A percentile compares a stretch with the other conserved stretches of the same genome.
These are phyloP conservation scores for Galendromus occidentalis DNA, from an alignment of 1,140 invertebrate species.

Conservation along the genomic window DNA sequence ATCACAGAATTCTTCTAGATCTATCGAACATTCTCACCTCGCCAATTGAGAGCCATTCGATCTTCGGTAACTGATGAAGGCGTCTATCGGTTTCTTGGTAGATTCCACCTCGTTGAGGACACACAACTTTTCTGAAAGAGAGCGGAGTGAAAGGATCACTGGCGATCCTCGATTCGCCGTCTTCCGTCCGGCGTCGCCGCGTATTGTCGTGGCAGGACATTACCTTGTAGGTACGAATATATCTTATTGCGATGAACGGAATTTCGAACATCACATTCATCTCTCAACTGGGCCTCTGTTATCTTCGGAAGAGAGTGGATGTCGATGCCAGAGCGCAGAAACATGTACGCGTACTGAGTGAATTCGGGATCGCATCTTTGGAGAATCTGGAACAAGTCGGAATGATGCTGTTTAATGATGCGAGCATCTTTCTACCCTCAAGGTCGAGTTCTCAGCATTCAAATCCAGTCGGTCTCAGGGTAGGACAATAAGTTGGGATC, in stretches of 20 bases:
- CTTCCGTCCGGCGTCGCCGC: no score
- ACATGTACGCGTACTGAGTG: slow-evolving; percentile 86
- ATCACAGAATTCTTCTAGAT: background rate
- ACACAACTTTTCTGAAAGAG: background rate
- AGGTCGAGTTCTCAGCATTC: no score
- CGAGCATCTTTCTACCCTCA: no score
- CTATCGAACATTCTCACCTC: slow-evolving; percentile 32
- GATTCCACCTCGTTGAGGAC: slow-evolving; percentile 35
- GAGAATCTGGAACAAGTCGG: slow-evolving; percentile 47
- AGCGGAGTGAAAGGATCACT: background rate
- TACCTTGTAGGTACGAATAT: slow-evolving; percentile 26
- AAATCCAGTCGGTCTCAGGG: no score
- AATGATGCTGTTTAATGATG: no score
- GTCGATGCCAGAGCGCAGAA: slow-evolving; percentile 85
- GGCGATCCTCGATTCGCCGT: no score
- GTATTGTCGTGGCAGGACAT: no score
- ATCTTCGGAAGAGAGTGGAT: slow-evolving; percentile 46
- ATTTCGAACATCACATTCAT: slow-evolving; percentile 76
- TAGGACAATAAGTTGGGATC: no score
- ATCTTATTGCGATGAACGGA: slow-evolving; percentile 82
- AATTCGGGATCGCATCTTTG: slow-evolving; percentile 69
- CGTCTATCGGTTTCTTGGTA: slow-evolving; percentile 70
- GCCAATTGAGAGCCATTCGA: slow-evolving; percentile 95
- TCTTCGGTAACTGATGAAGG: slow-evolving; percentile 92
- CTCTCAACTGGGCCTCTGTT: slow-evolving; percentile 69